A percentile compares a stretch with the other conserved stretches of the same genome.
Conservation (phyloP, 1,140 invertebrate genomes). For the Mizuhopecten yessoensis region DNA sequence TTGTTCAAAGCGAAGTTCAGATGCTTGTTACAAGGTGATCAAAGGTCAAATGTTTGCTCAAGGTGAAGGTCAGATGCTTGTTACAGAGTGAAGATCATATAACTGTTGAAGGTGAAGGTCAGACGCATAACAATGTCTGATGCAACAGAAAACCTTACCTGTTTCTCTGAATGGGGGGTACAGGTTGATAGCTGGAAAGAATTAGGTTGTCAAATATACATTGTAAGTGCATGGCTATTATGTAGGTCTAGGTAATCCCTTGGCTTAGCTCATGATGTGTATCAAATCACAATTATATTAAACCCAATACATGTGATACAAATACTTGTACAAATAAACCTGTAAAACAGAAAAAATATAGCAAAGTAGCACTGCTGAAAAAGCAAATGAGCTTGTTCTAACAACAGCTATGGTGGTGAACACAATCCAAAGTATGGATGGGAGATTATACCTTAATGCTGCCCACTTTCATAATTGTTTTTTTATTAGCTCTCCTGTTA, state of each 20-base stretch:
- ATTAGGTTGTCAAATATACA: slow-evolving; percentile 8
- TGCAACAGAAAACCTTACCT: slow-evolving; percentile 53
- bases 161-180: slow-evolving; percentile 59
- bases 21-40: not conserved
- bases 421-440: too few species aligned
- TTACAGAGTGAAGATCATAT: not conserved
- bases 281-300: not conserved
- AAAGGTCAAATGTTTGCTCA: not conserved
- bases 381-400: too few species aligned
- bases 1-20: not conserved
- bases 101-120: not conserved
- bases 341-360: too few species aligned
- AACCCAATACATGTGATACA: not conserved
- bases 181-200: slow-evolving; percentile 62
- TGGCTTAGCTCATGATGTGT: not conserved
- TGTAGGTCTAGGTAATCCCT: not conserved
- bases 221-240: not conserved
- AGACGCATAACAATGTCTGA: not conserved
- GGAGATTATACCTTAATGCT: too few species aligned
- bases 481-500: too few species aligned
- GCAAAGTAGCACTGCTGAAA: too few species aligned
- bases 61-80: slow-evolving; percentile 31
- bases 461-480: too few species aligned
- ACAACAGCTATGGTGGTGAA: too few species aligned
- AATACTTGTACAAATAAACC: too few species aligned